Evolutionary conservation across 2,888 invertebrate genomes (phyloP), one percentile per base, ranked within the genome.

Genomic region (Torymus aiolomorphi): DNA sequence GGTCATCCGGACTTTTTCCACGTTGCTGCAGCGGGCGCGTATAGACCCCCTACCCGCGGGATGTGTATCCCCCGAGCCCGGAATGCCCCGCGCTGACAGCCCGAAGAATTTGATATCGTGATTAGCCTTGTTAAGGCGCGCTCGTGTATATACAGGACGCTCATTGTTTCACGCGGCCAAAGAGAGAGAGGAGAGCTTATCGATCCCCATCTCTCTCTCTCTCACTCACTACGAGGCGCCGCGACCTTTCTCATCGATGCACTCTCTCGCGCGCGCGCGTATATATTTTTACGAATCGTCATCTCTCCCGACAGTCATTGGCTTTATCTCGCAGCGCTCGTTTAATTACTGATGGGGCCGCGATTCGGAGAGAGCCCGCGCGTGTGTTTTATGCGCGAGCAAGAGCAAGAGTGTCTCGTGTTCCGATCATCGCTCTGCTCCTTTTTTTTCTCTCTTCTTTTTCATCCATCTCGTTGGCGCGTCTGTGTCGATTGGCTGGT

Each of bases 21-120:
- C 65, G 73, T 82, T 78, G 66, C 83, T 83, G 86, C 86, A 87
- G 86, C 86, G 87, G 87, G 87, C 85, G 86, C 86, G 82, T 5
- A 20, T 16, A 24, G 72, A 67, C 78, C 72, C 72, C 72, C 78
- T 73, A 62, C 72, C 71, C 31, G 65, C 24, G 69, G 31, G 31
- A 31, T 31, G 31, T 31, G 8, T 31, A 31, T 31, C 31, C 31
- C 3, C 31, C 31, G 31, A 31, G 31, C 31, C 8, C 87, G 86
- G 86, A 86, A 87, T 88, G 87, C 87, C 87, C 87, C 87, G 87
- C 87, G 89, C 87, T 89, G 89, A 89, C 89, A 89, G 88, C 85
- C 85, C 84, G 31, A 87, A 89, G 89, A 90, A 89, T 89, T 89
- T 88, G 90, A 90, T 90, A 90, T 89, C 89, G 86, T 87, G 89